Conservation (phyloP, 2,888 invertebrate species). For the Gymnoscelis rufifasciata region DNA sequence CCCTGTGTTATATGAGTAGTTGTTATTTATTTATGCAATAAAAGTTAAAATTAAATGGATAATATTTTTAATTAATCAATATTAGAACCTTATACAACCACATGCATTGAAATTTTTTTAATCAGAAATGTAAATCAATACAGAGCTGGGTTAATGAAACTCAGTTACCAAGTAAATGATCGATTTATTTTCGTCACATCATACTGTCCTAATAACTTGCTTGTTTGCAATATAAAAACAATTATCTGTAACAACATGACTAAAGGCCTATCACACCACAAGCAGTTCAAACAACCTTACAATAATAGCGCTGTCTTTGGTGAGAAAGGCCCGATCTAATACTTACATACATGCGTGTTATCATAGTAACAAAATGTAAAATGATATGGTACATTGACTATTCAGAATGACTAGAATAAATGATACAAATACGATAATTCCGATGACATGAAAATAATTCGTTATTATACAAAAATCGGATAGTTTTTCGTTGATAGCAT, state of each 20-base stretch:
- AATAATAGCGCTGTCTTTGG: neutral
- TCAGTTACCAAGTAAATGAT: slow-evolving; percentile 58
- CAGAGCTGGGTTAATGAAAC: slow-evolving; percentile 30
- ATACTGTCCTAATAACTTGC: slow-evolving; percentile 70
- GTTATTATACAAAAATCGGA: slow-evolving; percentile 16
- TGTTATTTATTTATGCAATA: no score
- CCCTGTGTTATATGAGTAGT: no score
- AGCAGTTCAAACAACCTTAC: neutral
- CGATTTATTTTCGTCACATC: slow-evolving; percentile 76
- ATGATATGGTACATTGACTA: slow-evolving; percentile 77
- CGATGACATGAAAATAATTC: slow-evolving; percentile 9
- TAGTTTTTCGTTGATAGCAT: slow-evolving; percentile 31
- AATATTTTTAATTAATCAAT: no score
- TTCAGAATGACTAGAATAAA: slow-evolving; percentile 46
- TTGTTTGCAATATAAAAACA: slow-evolving; percentile 75
- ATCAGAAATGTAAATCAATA: no score
- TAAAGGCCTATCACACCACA: slow-evolving; percentile 20
- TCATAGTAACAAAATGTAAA: slow-evolving; percentile 65
- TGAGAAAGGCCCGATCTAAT: slow-evolving; percentile 31
- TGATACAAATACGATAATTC: slow-evolving; percentile 16
- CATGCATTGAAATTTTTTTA: no score
- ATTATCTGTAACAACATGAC: slow-evolving; percentile 72
- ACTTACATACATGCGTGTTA: slow-evolving; percentile 48
- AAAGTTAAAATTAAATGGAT: no score
- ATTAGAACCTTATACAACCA: no score